phyloP scores from a whole-genome alignment of 2,113 vertebrate genomes.

The Maylandia zebra region DNA sequence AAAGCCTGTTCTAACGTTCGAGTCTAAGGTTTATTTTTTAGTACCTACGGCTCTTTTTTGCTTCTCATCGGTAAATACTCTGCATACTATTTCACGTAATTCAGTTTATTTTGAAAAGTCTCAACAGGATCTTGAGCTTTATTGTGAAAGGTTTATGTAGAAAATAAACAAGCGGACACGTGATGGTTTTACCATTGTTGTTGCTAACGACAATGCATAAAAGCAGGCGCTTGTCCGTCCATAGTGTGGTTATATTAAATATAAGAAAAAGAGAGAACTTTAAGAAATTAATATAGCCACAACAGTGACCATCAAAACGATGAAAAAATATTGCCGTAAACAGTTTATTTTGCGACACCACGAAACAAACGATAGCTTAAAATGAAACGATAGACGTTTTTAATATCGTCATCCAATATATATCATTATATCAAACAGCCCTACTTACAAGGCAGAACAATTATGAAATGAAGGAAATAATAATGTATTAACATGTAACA shows the following conservation, averaged over 20 bases:
- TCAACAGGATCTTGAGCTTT: too few relatives aligned
- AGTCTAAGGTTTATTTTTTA: neutral
- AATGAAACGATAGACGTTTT: rapidly evolving
- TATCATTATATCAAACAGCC: neutral
- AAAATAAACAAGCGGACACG: too few relatives aligned
- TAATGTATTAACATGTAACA: neutral
- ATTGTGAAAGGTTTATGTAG: too few relatives aligned
- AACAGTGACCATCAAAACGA: neutral
- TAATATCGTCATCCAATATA: neutral
- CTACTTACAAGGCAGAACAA: neutral
- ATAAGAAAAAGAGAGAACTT: too few relatives aligned
- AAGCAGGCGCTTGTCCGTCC: too few relatives aligned
- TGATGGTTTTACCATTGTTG: rapidly evolving
- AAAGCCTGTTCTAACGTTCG: neutral
- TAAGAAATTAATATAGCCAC: too few relatives aligned
- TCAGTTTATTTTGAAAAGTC: too few relatives aligned
- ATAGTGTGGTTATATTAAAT: too few relatives aligned
- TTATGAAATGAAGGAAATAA: neutral
- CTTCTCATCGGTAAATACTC: neutral
- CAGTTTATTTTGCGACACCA: neutral
- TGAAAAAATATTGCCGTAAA: neutral
- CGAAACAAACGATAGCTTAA: neutral
- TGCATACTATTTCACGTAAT: too few relatives aligned
- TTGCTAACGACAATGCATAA: too few relatives aligned
- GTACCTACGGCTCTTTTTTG: neutral